A percentile compares a stretch with the other conserved stretches of the same genome.
Conservation (phyloP, 1,140 invertebrate species). For the Gryon sp. region DNA sequence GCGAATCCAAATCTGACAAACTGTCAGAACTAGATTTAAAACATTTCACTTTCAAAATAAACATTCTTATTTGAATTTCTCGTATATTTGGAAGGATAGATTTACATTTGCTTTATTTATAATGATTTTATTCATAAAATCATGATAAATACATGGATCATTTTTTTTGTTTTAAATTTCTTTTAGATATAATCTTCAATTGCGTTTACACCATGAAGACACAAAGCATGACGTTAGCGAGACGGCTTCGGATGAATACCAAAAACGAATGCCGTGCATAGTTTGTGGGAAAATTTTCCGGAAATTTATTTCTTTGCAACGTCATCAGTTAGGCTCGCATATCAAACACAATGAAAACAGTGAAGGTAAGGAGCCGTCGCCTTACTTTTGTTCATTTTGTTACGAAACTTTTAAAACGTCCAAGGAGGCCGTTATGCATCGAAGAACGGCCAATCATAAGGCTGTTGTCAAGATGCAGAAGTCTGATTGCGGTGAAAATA, state of each 20-base stretch:
- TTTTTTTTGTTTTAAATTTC: neutral
- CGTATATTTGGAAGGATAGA: too few relatives aligned
- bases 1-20: slow-evolving; percentile 9
- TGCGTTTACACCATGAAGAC: slow-evolving; percentile 82
- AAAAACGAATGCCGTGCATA: slow-evolving; percentile 82
- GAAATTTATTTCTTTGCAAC: slow-evolving; percentile 83
- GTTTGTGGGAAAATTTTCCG: slow-evolving; percentile 81
- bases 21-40: too few relatives aligned
- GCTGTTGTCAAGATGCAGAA: slow-evolving; percentile 78
- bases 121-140: too few relatives aligned
- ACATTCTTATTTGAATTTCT: too few relatives aligned
- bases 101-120: too few relatives aligned
- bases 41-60: too few relatives aligned
- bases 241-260: slow-evolving; percentile 83
- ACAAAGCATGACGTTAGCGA: slow-evolving; percentile 78
- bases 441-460: slow-evolving; percentile 83
- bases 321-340: slow-evolving; percentile 79
- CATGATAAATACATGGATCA: neutral
- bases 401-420: slow-evolving; percentile 82
- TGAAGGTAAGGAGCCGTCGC: slow-evolving; percentile 57
- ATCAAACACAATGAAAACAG: slow-evolving; percentile 79
- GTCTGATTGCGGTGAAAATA: slow-evolving; percentile 4
- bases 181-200: slow-evolving; percentile 83
- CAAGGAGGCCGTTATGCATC: slow-evolving; percentile 84
- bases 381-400: slow-evolving; percentile 85